Evolutionary conservation across 2,888 invertebrate genomes (phyloP), one percentile per base, ranked within the genome.

Genomic region (Cataglyphis albicans): DNA sequence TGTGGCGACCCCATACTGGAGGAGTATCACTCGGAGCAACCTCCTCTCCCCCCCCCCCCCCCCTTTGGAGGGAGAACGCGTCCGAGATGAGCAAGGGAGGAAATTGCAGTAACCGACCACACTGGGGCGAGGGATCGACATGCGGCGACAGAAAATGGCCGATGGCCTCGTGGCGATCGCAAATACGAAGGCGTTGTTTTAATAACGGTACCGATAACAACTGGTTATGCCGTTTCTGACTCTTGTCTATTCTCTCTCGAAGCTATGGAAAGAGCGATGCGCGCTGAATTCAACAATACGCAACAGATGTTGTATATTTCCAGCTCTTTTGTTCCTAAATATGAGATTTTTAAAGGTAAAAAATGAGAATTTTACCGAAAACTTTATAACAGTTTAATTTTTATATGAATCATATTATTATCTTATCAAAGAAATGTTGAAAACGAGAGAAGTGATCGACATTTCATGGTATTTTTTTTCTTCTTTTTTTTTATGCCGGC

Each of bases 101-200:
- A 86, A 84, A 88, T 86, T 90, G 87, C 83, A 25, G 59, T 59
- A 25, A 25, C 68, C 70, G 80, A 65, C 68, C 78, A 63, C 61
- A 67, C 67, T 21, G 44, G 68, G 59, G 67, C 32, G 18, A 48
- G 67, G 65, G 70, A 41, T 59, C 48, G 48, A 48, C 81, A 41
- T 70, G 65, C 76, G 81, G 65, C 81, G 67, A 74, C 81, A 84
- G 82, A 86, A 88, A 87, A 89, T 88, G 86, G 89, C 87, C 80
- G 84, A 85, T 88, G 82, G 82, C 76, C 83, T 83, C 88, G 86
- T 90, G 88, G 87, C 86, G 87, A 84, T 84, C 61, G 81, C 83
- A 82, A 80, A 80, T 59, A 80, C 44, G 70, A 52, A 80, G 59
- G 59, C 78, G 70, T 21, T 59, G 59, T 80, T 72, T 80, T 80